Evolutionary conservation across 2,888 invertebrate species (phyloP), one percentile per base, ranked within the genome.

Genomic region (Acanthosepion esculentum): DNA sequence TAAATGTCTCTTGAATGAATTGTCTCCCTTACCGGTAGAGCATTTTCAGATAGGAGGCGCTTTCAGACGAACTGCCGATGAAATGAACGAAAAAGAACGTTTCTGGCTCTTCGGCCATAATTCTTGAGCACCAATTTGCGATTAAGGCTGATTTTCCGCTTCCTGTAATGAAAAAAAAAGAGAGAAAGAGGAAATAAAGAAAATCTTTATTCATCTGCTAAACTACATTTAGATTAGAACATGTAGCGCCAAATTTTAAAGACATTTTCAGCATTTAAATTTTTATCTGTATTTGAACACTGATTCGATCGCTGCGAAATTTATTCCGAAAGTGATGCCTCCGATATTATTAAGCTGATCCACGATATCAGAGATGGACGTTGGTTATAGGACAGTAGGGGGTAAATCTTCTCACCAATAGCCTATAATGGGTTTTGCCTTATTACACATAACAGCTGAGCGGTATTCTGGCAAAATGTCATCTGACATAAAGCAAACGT

Each of bases 31-130:
- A 96, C 96, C 96, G 95, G 94, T 96, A 95, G 18, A 96, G 94
- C 18, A 96, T 94, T 94, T 96, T 96, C 55, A 96, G 95, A 95
- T 96, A 96, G 59, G 95, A 95, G 0, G 96, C 96, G 95, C 96
- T 96, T 93, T 96, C 96, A 12, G 96, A 96, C 50, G 96, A 96
- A 95, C 96, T 96, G 91, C 96, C 96, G 64, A 96, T 96, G 94
- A 96, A 96, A 94, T 96, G 96, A 15, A 96, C 95, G 94, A 96
- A 96, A 91, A 96, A 94, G 94, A 96, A 96, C n/a, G 96, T 95
- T 6, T 95, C 95, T 20, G 96, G 96, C 50, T 96, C 95, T 33
- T 95, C 94, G 41, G 96, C 96, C 94, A 95, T 95, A 6, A 95
- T 94, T 55, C 95, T 95, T 94, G 96, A 95, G 1, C 94, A 95